Evolutionary conservation across 2,888 invertebrate species (phyloP).

Genomic region (Megastigmus dorsalis): DNA sequence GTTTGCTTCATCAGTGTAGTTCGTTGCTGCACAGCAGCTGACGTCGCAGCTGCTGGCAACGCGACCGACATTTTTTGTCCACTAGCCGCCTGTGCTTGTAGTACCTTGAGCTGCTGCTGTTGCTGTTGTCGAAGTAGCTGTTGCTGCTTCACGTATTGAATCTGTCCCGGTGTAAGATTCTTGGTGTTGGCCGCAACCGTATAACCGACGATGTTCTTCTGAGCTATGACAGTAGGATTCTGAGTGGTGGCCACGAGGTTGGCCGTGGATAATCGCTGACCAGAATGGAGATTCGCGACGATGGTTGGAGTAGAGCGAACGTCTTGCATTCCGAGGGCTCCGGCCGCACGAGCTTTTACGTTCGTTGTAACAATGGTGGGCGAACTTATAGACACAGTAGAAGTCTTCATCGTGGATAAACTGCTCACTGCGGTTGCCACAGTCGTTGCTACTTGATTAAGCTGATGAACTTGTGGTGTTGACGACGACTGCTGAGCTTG

Average conservation of each 20-base stretch:
- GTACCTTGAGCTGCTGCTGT: slow-evolving; percentile 65
- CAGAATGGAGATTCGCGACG: slow-evolving; percentile 71
- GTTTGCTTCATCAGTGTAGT: slow-evolving; percentile 68
- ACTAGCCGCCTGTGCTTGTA: slow-evolving; percentile 67
- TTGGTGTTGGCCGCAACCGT: slow-evolving; percentile 76
- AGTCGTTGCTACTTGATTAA: slow-evolving; percentile 64
- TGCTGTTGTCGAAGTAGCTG: slow-evolving; percentile 73
- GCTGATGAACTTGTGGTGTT: slow-evolving; percentile 64
- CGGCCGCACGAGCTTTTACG: slow-evolving; percentile 64
- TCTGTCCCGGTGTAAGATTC: slow-evolving; percentile 76
- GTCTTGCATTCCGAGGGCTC: slow-evolving; percentile 65
- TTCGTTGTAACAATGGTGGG: slow-evolving; percentile 60
- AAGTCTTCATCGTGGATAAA: slow-evolving; percentile 62
- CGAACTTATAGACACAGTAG: slow-evolving; percentile 59
- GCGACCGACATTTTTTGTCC: slow-evolving; percentile 73
- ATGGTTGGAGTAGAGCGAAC: slow-evolving; percentile 68
- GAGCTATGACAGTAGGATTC: slow-evolving; percentile 60
- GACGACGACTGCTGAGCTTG: slow-evolving; percentile 61
- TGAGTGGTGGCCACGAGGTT: slow-evolving; percentile 65
- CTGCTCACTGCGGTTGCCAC: slow-evolving; percentile 55
- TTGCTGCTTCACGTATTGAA: slow-evolving; percentile 82
- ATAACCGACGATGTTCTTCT: slow-evolving; percentile 74
- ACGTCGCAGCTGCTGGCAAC: slow-evolving; percentile 66
- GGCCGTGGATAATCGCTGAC: slow-evolving; percentile 70
- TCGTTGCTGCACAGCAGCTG: slow-evolving; percentile 66